A percentile compares a stretch with the other conserved stretches of the same genome.
Evolutionary conservation across 1,140 invertebrate genomes (phyloP).

Genomic region (Oedothorax gibbosus): DNA sequence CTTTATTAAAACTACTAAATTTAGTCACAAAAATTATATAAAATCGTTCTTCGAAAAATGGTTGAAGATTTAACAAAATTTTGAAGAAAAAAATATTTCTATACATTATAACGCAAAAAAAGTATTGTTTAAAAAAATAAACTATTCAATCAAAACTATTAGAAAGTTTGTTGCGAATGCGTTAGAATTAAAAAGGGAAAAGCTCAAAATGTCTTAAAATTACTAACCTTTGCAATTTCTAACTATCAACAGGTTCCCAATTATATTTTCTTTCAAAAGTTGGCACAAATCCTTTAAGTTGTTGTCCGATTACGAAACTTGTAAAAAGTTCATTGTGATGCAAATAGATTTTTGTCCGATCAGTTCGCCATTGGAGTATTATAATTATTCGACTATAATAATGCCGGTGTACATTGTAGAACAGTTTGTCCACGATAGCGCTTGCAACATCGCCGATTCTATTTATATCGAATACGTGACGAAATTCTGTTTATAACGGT

Average conservation of each 20-base stretch:
- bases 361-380: constrained; percentile 1
- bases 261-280: constrained; percentile 13
- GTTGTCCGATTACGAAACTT: constrained; percentile 10
- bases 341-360: neutral
- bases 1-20: no score
- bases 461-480: neutral
- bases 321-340: constrained; percentile 8
- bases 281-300: constrained; percentile 20
- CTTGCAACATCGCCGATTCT: neutral
- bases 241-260: constrained; percentile 33
- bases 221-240: constrained; percentile 39
- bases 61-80: no score
- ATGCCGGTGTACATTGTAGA: neutral
- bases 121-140: no score
- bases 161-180: no score
- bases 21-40: no score
- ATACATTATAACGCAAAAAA: no score
- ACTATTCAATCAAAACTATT: no score
- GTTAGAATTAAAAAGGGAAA: no score
- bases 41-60: no score
- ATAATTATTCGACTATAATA: neutral
- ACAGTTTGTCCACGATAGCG: constrained; percentile 11
- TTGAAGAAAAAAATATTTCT: no score
- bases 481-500: constrained; percentile 52
- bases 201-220: no score